phyloP scores from a whole-genome alignment of 2,797 vertebrate genomes.

The Dromococcyx pavoninus region DNA sequence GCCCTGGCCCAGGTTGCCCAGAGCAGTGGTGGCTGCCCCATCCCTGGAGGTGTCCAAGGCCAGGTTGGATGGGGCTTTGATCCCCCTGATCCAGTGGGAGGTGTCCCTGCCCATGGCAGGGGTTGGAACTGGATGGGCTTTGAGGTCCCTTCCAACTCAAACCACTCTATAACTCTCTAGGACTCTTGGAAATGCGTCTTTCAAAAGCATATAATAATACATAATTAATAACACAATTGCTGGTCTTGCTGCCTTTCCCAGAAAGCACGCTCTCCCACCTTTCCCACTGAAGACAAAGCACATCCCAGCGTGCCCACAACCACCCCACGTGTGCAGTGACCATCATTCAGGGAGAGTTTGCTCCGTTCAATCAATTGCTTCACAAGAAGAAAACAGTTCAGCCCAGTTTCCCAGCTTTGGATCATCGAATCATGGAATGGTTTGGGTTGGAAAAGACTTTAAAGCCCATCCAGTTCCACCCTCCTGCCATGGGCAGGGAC shows the following conservation, averaged over 20 bases:
- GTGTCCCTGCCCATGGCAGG: no score
- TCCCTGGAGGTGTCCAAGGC: no score
- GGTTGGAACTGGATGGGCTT: no score
- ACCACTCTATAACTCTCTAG: not conserved
- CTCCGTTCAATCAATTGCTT: not conserved
- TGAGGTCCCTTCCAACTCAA: no score
- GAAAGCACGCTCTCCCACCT: accelerated
- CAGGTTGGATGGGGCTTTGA: no score
- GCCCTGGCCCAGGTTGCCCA: no score
- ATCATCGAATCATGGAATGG: no score
- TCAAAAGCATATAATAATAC: not conserved
- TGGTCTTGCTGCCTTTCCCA: not conserved
- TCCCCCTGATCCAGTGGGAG: no score
- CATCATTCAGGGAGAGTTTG: not conserved
- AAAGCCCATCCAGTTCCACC: no score
- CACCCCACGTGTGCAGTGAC: accelerated
- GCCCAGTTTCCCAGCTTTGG: not conserved
- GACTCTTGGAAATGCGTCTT: not conserved
- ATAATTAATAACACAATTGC: not conserved
- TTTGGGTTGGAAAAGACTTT: no score
- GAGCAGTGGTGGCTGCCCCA: no score
- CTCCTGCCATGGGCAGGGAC: no score
- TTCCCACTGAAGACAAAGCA: accelerated
- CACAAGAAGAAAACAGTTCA: accelerated
- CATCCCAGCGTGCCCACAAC: accelerated